Conservation (phyloP, 1,140 invertebrate genomes). For the Triops longicaudatus region DNA sequence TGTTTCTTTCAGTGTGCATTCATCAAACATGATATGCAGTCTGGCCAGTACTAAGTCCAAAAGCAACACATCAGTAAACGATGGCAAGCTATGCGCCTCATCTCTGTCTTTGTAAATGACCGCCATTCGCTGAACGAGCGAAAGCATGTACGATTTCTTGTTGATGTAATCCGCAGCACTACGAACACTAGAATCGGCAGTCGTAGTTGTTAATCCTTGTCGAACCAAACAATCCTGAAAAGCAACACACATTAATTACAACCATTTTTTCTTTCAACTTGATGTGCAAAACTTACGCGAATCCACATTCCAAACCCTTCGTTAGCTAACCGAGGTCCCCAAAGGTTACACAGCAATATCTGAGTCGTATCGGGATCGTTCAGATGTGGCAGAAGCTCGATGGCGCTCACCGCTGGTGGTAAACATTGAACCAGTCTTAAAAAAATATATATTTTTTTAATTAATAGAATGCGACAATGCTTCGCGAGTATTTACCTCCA, state of each 20-base stretch:
- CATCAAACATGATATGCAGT: constrained; percentile 23
- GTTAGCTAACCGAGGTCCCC: constrained; percentile 61
- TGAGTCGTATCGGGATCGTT: constrained; percentile 47
- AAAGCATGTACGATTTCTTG: constrained; percentile 57
- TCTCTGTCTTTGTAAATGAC: constrained; percentile 8
- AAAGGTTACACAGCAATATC: constrained; percentile 61
- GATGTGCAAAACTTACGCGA: constrained; percentile 41
- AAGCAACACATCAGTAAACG: constrained; percentile 24
- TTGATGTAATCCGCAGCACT: constrained; percentile 55
- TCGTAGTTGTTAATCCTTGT: constrained; percentile 75
- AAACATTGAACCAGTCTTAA: constrained; percentile 60
- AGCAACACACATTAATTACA: background rate
- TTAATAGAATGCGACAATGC: background rate
- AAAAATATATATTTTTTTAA: constrained; percentile 21
- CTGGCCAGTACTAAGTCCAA: constrained; percentile 26
- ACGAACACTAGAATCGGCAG: constrained; percentile 66
- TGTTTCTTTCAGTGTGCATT: constrained; percentile 19
- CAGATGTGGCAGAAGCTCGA: constrained; percentile 62
- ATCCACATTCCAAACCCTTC: constrained; percentile 65
- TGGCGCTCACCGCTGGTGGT: constrained; percentile 77
- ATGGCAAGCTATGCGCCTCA: constrained; percentile 32
- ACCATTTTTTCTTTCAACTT: too few relatives aligned
- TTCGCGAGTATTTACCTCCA: constrained; percentile 54
- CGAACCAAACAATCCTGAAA: constrained; percentile 74
- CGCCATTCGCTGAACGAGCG: constrained; percentile 33